Conservation (phyloP, 2,888 invertebrate species). For the Thecophora atra region DNA sequence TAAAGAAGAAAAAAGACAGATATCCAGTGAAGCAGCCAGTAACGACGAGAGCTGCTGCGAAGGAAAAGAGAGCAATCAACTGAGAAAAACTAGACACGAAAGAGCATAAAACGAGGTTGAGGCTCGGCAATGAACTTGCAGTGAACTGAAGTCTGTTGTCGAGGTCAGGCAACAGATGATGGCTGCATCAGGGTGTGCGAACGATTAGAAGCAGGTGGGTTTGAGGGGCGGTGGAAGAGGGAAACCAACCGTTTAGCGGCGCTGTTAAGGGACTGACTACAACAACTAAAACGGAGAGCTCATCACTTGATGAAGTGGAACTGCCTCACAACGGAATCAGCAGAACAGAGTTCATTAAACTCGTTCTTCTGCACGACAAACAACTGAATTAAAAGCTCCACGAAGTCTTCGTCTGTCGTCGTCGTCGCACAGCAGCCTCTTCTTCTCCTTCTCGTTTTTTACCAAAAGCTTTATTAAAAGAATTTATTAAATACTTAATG, state of each 20-base stretch:
- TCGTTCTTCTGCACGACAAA: not conserved
- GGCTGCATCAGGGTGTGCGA: conserved; percentile 1
- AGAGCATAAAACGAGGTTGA: conserved; percentile 20
- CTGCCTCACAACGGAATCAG: not conserved
- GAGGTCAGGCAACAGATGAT: conserved; percentile 23
- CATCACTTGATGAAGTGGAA: not conserved
- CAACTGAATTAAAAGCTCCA: conserved; percentile 12
- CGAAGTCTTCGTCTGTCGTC: not conserved
- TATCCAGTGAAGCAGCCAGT: not conserved
- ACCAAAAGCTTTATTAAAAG: conserved; percentile 18
- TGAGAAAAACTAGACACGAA: not conserved
- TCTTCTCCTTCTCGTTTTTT: not conserved
- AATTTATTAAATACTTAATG: not conserved
- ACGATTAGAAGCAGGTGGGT: not conserved
- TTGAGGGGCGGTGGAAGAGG: not conserved
- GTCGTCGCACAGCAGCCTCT: not conserved
- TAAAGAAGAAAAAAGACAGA: not conserved
- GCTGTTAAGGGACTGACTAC: not conserved
- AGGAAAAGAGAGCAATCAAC: not conserved
- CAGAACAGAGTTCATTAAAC: conserved; percentile 19
- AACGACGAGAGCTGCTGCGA: not conserved
- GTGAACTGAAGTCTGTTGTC: conserved; percentile 27
- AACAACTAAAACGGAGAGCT: not conserved
- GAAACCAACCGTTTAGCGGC: no score
- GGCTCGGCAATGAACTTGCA: conserved; percentile 34